Conservation (phyloP, 30 jellyfish, hydroid and myxozoan genomes). For the Catostylus mosaicus region DNA sequence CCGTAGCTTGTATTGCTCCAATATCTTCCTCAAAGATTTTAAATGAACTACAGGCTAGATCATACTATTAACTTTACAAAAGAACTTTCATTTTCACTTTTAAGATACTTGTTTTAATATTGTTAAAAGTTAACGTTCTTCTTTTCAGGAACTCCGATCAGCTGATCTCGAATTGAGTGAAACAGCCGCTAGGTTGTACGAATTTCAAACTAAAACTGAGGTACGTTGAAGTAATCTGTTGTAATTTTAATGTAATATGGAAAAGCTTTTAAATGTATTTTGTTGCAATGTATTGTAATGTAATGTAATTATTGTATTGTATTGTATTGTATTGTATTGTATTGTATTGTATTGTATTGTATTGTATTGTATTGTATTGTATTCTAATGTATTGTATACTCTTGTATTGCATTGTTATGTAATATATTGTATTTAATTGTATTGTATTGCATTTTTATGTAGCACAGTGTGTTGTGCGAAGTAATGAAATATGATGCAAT, state of each 20-base stretch:
- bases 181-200: slow-evolving; percentile 75
- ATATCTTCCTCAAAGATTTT: too few relatives aligned
- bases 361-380: not conserved
- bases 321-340: not conserved
- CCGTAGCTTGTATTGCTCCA: too few relatives aligned
- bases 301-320: not conserved
- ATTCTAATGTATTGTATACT: not conserved
- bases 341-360: not conserved
- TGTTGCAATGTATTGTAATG: not conserved
- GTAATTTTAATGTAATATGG: not conserved
- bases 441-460: not conserved
- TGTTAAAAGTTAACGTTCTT: too few relatives aligned
- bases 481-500: not conserved
- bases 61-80: too few relatives aligned
- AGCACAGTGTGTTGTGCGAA: too few relatives aligned
- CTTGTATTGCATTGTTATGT: not conserved
- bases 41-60: too few relatives aligned
- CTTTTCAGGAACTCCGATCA: slow-evolving; percentile 71
- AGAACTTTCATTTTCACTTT: too few relatives aligned
- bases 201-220: slow-evolving; percentile 26
- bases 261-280: not conserved
- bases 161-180: slow-evolving; percentile 77
- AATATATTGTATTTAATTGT: not conserved
- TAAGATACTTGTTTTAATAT: too few relatives aligned
- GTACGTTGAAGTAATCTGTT: not conserved